Evolutionary conservation across 2,113 vertebrate genomes (phyloP).

Genomic region (Oncorhynchus mykiss): DNA sequence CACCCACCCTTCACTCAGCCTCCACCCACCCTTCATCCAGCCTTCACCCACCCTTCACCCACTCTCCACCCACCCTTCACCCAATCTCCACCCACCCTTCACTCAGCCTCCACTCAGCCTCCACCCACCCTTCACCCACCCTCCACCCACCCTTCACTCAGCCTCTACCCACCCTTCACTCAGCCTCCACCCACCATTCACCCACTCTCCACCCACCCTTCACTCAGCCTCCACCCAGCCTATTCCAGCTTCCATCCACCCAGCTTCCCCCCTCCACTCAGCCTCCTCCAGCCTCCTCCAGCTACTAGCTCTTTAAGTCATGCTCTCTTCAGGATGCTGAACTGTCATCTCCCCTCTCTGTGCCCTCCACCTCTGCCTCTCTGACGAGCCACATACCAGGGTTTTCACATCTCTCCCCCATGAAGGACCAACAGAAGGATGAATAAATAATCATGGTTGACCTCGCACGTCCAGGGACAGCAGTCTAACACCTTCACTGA

Average conservation of each 20-base stretch:
- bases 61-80: too few relatives aligned
- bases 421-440: constrained; percentile 59
- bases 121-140: too few relatives aligned
- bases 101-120: too few relatives aligned
- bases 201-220: too few relatives aligned
- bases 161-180: too few relatives aligned
- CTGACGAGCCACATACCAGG: constrained; percentile 45
- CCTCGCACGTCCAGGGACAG: constrained; percentile 65
- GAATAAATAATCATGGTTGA: constrained; percentile 70
- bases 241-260: neutral
- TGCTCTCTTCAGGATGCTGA: constrained; percentile 17
- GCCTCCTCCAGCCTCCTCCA: neutral
- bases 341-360: constrained; percentile 40
- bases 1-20: too few relatives aligned
- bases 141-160: too few relatives aligned
- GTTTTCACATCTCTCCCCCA: constrained; percentile 60
- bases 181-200: too few relatives aligned
- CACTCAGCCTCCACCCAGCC: too few relatives aligned
- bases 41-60: neutral
- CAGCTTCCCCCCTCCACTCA: neutral
- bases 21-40: too few relatives aligned
- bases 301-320: constrained; percentile 21
- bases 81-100: too few relatives aligned
- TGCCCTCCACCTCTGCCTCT: constrained; percentile 31
- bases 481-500: constrained; percentile 63